Conservation (phyloP, 2,113 vertebrate species). For the Melanotaenia duboulayi region DNA sequence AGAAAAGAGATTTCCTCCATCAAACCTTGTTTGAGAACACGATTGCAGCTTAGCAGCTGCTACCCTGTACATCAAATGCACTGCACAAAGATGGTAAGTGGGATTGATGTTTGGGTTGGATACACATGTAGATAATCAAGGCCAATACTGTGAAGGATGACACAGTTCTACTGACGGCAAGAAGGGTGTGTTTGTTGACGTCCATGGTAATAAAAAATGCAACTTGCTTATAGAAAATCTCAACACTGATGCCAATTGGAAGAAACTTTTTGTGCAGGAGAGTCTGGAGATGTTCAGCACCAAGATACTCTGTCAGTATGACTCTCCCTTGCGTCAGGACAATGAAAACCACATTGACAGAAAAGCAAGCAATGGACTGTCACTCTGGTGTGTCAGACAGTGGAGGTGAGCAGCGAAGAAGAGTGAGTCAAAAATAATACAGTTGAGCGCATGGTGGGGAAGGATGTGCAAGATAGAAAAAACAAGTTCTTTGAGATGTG, state of each 20-base stretch:
- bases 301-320: slow-evolving; percentile 1
- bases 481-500: neutral
- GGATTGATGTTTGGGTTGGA: neutral
- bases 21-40: neutral
- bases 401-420: neutral
- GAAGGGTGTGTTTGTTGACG: neutral
- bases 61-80: neutral
- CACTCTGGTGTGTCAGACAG: neutral
- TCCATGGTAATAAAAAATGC: neutral
- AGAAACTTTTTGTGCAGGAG: neutral
- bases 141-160: neutral
- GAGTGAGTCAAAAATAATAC: neutral
- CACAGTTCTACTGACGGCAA: slow-evolving; percentile 5
- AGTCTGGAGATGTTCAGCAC: neutral
- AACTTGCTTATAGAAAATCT: neutral
- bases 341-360: neutral
- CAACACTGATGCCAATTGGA: neutral
- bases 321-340: neutral
- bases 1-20: neutral
- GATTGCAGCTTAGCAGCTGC: slow-evolving; percentile 12
- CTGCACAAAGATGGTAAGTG: neutral
- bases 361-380: neutral
- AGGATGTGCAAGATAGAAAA: neutral
- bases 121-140: neutral
- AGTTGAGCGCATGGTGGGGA: neutral